Conservation (phyloP, 1,140 invertebrate species). For the Bradysia coprophila region DNA sequence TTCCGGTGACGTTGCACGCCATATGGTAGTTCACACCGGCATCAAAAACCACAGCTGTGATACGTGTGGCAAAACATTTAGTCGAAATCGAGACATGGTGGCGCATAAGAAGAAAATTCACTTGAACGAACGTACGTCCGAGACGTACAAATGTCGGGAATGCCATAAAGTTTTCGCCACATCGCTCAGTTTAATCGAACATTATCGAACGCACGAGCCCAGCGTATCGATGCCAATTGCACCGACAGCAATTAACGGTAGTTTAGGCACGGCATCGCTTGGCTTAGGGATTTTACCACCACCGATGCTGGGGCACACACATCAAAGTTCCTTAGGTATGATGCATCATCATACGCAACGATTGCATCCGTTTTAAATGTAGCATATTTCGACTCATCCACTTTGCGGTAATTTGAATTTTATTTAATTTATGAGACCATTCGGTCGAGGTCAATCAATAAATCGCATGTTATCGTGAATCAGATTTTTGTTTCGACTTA, state of each 20-base stretch:
- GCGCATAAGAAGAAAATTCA: slow-evolving; percentile 20
- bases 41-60: slow-evolving; percentile 58
- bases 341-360: slow-evolving; percentile 2
- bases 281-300: slow-evolving; percentile 4
- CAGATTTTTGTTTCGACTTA: too few species aligned
- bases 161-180: slow-evolving; percentile 21
- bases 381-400: too few species aligned
- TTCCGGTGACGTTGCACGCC: slow-evolving; percentile 46
- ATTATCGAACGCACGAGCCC: slow-evolving; percentile 18
- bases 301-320: slow-evolving; percentile 2
- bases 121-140: slow-evolving; percentile 8
- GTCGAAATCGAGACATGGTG: slow-evolving; percentile 37
- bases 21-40: slow-evolving; percentile 52
- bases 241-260: slow-evolving; percentile 1
- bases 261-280: background rate
- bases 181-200: slow-evolving; percentile 15
- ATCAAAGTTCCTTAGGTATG: background rate
- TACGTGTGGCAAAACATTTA: slow-evolving; percentile 50
- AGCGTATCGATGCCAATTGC: slow-evolving; percentile 11
- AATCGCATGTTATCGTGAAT: too few species aligned
- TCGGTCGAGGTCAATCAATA: too few species aligned
- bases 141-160: slow-evolving; percentile 20
- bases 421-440: too few species aligned
- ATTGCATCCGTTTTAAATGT: slow-evolving; percentile 1
- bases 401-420: too few species aligned